phyloP scores from a whole-genome alignment of 1,140 invertebrate species.

The Zaprionus vittiger region DNA sequence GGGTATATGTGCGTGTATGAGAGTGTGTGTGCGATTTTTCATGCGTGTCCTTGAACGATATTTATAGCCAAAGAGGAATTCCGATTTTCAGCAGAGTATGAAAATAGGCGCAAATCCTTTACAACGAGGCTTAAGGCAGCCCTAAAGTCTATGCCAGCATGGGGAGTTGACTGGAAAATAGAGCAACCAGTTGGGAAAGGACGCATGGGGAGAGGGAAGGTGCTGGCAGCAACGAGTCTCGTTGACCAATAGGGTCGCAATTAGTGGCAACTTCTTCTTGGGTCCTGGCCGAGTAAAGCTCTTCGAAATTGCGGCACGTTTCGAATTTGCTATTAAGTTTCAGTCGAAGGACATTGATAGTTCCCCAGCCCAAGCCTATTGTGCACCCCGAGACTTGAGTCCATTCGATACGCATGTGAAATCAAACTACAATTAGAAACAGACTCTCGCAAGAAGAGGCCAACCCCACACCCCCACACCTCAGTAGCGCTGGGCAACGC shows the following conservation, averaged over 20 bases:
- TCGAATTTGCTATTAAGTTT: slow-evolving; percentile 66
- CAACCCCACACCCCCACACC: slow-evolving; percentile 9
- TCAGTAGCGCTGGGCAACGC: slow-evolving; percentile 24
- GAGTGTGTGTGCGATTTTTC: neutral
- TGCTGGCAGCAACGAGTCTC: too few relatives aligned
- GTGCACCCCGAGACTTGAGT: slow-evolving; percentile 45
- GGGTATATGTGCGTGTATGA: neutral
- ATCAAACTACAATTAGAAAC: slow-evolving; percentile 79
- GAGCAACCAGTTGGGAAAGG: slow-evolving; percentile 31
- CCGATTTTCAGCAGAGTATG: slow-evolving; percentile 1
- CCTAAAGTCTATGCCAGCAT: slow-evolving; percentile 10
- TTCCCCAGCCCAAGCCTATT: neutral
- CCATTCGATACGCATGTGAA: slow-evolving; percentile 77
- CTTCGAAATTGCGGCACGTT: slow-evolving; percentile 60
- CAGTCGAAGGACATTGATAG: slow-evolving; percentile 33
- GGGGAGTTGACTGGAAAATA: neutral
- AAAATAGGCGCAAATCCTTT: slow-evolving; percentile 23
- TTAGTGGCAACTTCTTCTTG: slow-evolving; percentile 49
- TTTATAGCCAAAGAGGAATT: neutral
- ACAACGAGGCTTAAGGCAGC: slow-evolving; percentile 29
- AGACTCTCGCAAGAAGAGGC: slow-evolving; percentile 38
- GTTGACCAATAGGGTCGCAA: slow-evolving; percentile 64
- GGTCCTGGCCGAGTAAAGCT: slow-evolving; percentile 54
- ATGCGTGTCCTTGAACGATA: neutral
- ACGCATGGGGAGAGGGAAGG: neutral